Conservation (phyloP, 2,797 vertebrate species). For the Tiaroga cobitis region DNA sequence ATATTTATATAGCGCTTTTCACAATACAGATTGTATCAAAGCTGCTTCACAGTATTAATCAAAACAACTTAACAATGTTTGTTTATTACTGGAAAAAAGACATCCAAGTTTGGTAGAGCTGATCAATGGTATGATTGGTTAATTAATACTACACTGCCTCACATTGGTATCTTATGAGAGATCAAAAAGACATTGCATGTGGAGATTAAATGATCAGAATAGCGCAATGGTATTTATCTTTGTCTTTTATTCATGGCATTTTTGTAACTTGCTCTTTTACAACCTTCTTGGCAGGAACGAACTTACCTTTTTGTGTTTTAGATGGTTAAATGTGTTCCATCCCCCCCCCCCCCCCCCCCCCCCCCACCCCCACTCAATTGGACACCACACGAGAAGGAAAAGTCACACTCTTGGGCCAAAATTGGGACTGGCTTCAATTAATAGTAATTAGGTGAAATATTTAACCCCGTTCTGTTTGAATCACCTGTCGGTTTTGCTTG, state of each 20-base stretch:
- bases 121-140: too few relatives aligned
- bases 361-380: not conserved
- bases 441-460: slow-evolving; percentile 16
- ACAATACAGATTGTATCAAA: too few relatives aligned
- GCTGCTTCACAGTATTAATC: too few relatives aligned
- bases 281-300: not conserved
- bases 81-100: too few relatives aligned
- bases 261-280: slow-evolving; percentile 17
- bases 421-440: slow-evolving; percentile 8
- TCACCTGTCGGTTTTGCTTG: slow-evolving; percentile 23
- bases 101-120: too few relatives aligned
- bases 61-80: too few relatives aligned
- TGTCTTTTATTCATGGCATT: not conserved
- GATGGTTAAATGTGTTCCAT: slow-evolving; percentile 16
- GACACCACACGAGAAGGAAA: slow-evolving; percentile 3
- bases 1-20: too few relatives aligned
- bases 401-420: slow-evolving; percentile 22
- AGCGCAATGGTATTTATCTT: not conserved
- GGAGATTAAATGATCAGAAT: not conserved
- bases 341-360: too few relatives aligned
- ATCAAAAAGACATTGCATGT: slow-evolving; percentile 40
- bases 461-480: slow-evolving; percentile 28
- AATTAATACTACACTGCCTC: not conserved
- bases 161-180: slow-evolving; percentile 13
- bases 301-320: slow-evolving; percentile 4